Base-by-base conservation (phyloP, 2,797 vertebrate genomes). In the Miichthys miiuy region DNA sequence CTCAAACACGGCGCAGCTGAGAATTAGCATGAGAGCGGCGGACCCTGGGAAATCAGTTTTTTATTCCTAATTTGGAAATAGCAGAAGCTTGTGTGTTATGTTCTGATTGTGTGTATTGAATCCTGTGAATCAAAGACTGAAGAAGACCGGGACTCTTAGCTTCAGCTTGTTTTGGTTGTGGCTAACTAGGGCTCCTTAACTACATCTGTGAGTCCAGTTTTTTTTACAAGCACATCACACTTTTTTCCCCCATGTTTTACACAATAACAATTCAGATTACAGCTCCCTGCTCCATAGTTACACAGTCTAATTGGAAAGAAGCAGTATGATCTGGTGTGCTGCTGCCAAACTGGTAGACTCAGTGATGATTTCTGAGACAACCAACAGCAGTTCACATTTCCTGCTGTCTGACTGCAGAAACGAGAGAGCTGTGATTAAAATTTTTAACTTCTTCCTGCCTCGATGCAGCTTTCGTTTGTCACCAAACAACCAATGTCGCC, bases 1-100 rank as follows among this genome's bases (percentile, higher is more conserved):
- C 30, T 48, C 23, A 72, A 66, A 81, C 74, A 23, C 6, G 5
- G 56, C 63, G 79, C 67, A 44, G 65, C 11, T 50, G 46, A 72
- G 65, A 20, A 62, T 77, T 41, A 69, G 63, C 66, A 46, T 48
- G 67, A 83, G 62, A 70, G 58, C 30, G 0, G 63, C 46, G 68
- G 57, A 76, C 20, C 34, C 0, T 3, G 48, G 50, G 56, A 65
- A 75, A 85, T 75, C 47, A 10, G 0, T 10, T 74, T 38, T 69
- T 52, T 66, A 51, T 76, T 54, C 57, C 73, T 9, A 13, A 4
- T 56, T 34, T 4, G 17, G 34, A 65, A 71, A 55, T 47, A 71
- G 65, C 27, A 62, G 68, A 61, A 51, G 42, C 30, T 13, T 41
- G 58, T 38, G 60, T 72, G 63, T 73, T 52, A 11, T 21, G 61